Base-by-base conservation (phyloP, 2,888 invertebrate species). In the Cryptus viduatorius region DNA sequence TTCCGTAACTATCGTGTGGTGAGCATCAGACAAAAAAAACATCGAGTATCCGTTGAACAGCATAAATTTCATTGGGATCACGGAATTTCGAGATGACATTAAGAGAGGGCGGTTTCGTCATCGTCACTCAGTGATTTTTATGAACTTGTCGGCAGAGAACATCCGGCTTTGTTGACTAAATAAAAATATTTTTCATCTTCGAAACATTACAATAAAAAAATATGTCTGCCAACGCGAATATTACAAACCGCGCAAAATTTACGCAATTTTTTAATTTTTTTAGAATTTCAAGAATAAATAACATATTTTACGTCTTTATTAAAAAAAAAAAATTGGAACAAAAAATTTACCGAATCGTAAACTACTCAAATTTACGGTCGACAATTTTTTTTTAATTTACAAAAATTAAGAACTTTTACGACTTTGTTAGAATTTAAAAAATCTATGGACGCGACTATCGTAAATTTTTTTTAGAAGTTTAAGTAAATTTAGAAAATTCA, bases 1-100 rank as follows among this genome's bases (percentile, higher is more conserved):
- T 10, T 56, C 37, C 24, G 16, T 16, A 56, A 29, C 42, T 59
- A 37, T 37, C 37, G 37, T 8, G 37, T 8, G 46, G 46, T 65
- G 12, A 24, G 71, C 29, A n/a, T 24, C 42, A 1, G 68, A 68
- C 37, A 12, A 5, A 29, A 5, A 29, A 37, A 16, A 10, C n/a
- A 10, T 12, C 10, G 29, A 44, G 16, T 8, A 31, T 44, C n/a
- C 37, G 31, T 31, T 50, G 50, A 78, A 73, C 46, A 29, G 46
- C 31, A 71, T 56, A 65, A 76, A 83, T 79, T 79, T 78, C 46
- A 67, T 67, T 31, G 46, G 64, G 8, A 14, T 42, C 46, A 16
- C 4, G 53, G 56, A 64, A 44, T 71, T 72, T 71, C 24, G 53
- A 5, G 50, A 53, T 68, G 50, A n/a, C 50, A 50, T 48, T 72